A percentile compares a stretch with the other conserved stretches of the same genome.
Conservation (phyloP, 2,888 invertebrate genomes). For the Caenorhabditis doughertyi region DNA sequence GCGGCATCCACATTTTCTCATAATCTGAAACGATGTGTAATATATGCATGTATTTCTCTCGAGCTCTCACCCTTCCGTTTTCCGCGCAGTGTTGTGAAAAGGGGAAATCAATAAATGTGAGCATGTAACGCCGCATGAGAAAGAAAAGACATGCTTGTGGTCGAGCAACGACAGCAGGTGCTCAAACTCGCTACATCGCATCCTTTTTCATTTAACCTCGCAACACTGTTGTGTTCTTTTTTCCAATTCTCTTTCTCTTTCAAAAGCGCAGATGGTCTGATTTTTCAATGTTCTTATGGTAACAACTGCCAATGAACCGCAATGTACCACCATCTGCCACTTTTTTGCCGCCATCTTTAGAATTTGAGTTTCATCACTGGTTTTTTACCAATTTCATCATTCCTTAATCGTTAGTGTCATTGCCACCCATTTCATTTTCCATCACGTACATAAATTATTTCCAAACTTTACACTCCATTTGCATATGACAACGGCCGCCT, state of each 20-base stretch:
- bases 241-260: neutral
- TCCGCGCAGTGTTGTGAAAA: constrained; percentile 25
- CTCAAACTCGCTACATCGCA: constrained; percentile 64
- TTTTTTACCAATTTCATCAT: constrained; percentile 1
- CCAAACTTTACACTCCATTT: constrained; percentile 31
- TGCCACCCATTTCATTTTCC: neutral
- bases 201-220: constrained; percentile 50
- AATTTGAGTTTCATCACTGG: neutral
- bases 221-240: constrained; percentile 27
- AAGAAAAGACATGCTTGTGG: constrained; percentile 61
- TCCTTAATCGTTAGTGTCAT: neutral
- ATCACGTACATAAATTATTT: constrained; percentile 25
- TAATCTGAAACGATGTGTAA: constrained; percentile 62
- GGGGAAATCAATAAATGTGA: constrained; percentile 62
- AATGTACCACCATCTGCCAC: constrained; percentile 31
- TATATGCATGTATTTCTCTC: constrained; percentile 62
- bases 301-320: constrained; percentile 33
- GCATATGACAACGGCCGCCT: constrained; percentile 26
- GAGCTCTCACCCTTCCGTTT: constrained; percentile 6
- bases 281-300: neutral
- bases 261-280: constrained; percentile 46
- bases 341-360: constrained; percentile 3
- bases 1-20: constrained; percentile 49
- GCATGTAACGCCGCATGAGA: constrained; percentile 59
- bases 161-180: constrained; percentile 62